A percentile compares a stretch with the other conserved stretches of the same genome.
These are phyloP conservation scores for Pica pica DNA, from an alignment of 2,113 vertebrate species.

Conservation along the genomic window DNA sequence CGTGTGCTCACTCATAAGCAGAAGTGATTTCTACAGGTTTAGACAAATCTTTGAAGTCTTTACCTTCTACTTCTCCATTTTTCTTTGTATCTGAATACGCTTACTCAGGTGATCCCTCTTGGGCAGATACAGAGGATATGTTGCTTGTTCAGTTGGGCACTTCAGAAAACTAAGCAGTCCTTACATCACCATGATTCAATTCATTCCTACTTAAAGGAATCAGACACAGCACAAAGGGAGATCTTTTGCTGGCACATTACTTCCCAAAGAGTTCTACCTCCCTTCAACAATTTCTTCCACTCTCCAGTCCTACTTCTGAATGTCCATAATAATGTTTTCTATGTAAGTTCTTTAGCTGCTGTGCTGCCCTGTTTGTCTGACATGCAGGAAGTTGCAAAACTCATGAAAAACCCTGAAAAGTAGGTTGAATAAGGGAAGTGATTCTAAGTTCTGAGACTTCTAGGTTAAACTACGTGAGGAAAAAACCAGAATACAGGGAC, in stretches of 20 bases:
- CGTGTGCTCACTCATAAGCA: neutral
- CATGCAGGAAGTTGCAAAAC: conserved; percentile 50
- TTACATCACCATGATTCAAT: neutral
- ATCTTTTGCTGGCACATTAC: neutral
- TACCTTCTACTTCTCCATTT: neutral
- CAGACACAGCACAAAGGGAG: neutral
- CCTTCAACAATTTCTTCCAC: neutral
- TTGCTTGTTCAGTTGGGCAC: neutral
- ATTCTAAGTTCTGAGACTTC: neutral
- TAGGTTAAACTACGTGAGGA: neutral
- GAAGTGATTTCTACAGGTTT: neutral
- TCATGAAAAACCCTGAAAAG: conserved; percentile 13
- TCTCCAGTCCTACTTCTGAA: neutral
- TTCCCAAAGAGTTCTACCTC: neutral
- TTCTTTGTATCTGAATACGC: neutral
- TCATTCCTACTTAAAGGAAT: neutral
- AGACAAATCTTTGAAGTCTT: neutral
- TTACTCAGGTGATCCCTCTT: neutral
- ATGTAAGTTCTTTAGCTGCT: neutral
- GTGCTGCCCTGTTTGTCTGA: neutral
- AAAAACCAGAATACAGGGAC: neutral
- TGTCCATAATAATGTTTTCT: neutral
- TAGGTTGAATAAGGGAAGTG: conserved; percentile 9
- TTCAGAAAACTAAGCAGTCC: neutral
- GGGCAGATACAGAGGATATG: neutral